phyloP scores from a whole-genome alignment of 2,888 invertebrate genomes.

The Ectemnius continuus region DNA sequence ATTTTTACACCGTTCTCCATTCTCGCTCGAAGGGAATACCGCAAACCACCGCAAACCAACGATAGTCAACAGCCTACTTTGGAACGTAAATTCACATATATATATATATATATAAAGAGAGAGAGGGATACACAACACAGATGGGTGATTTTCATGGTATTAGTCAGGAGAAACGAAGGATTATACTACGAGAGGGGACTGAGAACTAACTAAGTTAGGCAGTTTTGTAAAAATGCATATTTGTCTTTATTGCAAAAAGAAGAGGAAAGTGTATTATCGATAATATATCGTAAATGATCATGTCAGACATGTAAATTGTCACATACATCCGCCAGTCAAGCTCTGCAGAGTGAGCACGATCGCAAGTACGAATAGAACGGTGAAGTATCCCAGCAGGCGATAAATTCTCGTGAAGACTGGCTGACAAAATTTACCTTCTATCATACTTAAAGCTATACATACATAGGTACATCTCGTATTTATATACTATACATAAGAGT shows the following conservation, averaged over 20 bases:
- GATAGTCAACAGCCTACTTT: too few relatives aligned
- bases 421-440: slow-evolving; percentile 49
- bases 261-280: slow-evolving; percentile 30
- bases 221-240: slow-evolving; percentile 54
- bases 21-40: slow-evolving; percentile 10
- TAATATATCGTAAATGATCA: slow-evolving; percentile 33
- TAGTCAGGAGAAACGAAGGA: too few relatives aligned
- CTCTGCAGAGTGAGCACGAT: not conserved
- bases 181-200: too few relatives aligned
- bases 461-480: slow-evolving; percentile 49
- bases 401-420: not conserved
- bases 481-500: slow-evolving; percentile 30
- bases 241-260: slow-evolving; percentile 55
- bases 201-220: too few relatives aligned
- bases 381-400: slow-evolving; percentile 14
- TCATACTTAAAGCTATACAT: slow-evolving; percentile 55
- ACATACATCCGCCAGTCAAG: slow-evolving; percentile 6
- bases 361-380: slow-evolving; percentile 1
- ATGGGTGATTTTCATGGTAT: too few relatives aligned
- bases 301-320: slow-evolving; percentile 19
- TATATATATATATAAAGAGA: too few relatives aligned
- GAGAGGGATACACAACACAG: too few relatives aligned
- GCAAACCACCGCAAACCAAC: not conserved
- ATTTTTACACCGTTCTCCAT: slow-evolving; percentile 79
- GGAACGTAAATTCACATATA: too few relatives aligned